Evolutionary conservation across 2,797 vertebrate genomes (phyloP).

Genomic region (Poliocrania exsul): DNA sequence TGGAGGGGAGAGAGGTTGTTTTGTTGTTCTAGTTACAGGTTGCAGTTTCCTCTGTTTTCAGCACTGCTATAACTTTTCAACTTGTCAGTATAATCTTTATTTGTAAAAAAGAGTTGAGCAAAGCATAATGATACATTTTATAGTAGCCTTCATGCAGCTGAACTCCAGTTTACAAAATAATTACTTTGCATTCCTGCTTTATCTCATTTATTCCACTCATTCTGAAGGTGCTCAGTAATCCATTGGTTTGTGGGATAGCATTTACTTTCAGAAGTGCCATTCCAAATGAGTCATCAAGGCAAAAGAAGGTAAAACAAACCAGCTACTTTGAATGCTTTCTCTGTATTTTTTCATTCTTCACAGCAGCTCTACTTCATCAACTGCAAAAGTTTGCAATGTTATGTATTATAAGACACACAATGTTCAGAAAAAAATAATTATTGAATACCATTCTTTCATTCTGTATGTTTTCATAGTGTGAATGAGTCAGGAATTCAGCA

Average conservation of each 20-base stretch:
- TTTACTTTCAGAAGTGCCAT: not conserved
- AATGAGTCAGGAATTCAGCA: not conserved
- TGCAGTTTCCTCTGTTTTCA: conserved; percentile 43
- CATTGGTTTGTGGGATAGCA: not conserved
- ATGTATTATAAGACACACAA: not conserved
- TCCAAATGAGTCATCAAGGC: not conserved
- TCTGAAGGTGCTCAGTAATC: conserved; percentile 15
- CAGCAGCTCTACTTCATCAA: not conserved
- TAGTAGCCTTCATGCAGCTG: conserved; percentile 44
- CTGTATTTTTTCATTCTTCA: not conserved
- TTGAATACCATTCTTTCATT: not conserved
- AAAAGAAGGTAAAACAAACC: not conserved
- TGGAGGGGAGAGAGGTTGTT: not conserved
- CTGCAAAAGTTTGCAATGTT: not conserved
- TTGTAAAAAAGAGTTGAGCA: conserved; percentile 3
- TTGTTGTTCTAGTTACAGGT: conserved; percentile 12
- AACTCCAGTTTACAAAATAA: conserved; percentile 61
- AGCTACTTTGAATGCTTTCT: not conserved
- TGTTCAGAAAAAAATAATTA: not conserved
- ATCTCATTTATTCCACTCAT: conserved; percentile 19
- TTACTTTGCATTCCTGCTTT: conserved; percentile 25
- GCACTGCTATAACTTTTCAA: conserved; percentile 18
- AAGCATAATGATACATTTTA: conserved; percentile 41
- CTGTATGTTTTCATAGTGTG: not conserved
- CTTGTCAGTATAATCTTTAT: conserved; percentile 47